Base-by-base conservation (phyloP, 2,113 vertebrate species). In the Mustelus asterias region DNA sequence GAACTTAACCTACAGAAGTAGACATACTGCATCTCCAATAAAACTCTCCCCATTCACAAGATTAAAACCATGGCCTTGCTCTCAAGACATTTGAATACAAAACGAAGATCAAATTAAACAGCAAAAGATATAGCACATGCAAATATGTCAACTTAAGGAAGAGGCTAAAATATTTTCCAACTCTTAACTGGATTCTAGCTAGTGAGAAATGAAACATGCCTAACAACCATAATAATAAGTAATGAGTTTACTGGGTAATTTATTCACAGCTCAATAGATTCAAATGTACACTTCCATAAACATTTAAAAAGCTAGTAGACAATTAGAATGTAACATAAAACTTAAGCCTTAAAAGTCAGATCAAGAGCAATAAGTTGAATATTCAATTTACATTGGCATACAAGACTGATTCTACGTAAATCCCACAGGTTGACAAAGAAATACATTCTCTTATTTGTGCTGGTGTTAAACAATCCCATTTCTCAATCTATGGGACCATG, bases 221-320 rank as follows among this genome's bases (percentile, higher is more conserved):
- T 76, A 72, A 72, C 94, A 6, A 29, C 29, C n/a, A 20, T 86
- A 76, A 76, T 86, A 48, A 48, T 90, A 90, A 60, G 88, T 48
- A 95, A 95, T 95, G 41, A 54, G 37, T 44, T 72, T 54, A 33
- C 44, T 72, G 44, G 33, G 41, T 95, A 70, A 95, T 95, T 95
- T 95, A 95, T 95, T 95, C 93, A 95, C 92, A 95, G 24, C 67
- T 72, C 65, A 67, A 86, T 48, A 60, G 54, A 89, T 95, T 94
- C 69, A 95, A 95, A 95, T 95, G 69, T 95, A 94, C 93, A 95
- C 20, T 54, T 94, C 70, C 89, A 95, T 69, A 94, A 94, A 94
- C 69, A 24, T 95, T 95, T 26, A 95, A 72, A 95, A 95, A 95
- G 69, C 94, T 76, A 93, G 60, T 93, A 69, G 33, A 93, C 5